phyloP scores from a whole-genome alignment of 2,113 vertebrate genomes.

The Mus spicilegus region DNA sequence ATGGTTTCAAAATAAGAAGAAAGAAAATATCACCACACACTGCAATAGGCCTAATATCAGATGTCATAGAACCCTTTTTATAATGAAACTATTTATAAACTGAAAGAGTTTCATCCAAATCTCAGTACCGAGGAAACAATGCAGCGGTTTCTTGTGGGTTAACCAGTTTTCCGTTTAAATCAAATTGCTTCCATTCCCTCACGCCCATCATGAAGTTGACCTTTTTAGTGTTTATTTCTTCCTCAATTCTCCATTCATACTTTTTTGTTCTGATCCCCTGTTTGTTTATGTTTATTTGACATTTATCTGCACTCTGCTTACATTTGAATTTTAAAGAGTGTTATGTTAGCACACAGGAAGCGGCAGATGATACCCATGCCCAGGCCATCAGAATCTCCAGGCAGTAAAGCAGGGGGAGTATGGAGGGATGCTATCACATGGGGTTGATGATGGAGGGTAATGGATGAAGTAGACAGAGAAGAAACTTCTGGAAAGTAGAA shows the following conservation, averaged over 20 bases:
- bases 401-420: no score
- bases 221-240: not conserved
- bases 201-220: not conserved
- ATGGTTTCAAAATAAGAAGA: not conserved
- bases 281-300: slow-evolving; percentile 6
- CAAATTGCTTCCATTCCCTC: not conserved
- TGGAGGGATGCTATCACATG: no score
- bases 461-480: no score
- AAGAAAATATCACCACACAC: not conserved
- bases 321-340: not conserved
- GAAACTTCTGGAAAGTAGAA: not conserved
- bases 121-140: not conserved
- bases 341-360: not conserved
- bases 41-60: not conserved
- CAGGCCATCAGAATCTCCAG: not conserved
- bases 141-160: not conserved
- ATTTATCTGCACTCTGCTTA: not conserved
- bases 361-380: not conserved
- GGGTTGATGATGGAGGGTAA: not conserved
- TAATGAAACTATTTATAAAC: not conserved
- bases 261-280: not conserved
- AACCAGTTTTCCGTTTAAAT: not conserved
- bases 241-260: not conserved
- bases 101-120: not conserved
- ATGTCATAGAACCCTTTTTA: not conserved